phyloP scores from a whole-genome alignment of 2,113 vertebrate genomes.

The Camelus dromedarius region DNA sequence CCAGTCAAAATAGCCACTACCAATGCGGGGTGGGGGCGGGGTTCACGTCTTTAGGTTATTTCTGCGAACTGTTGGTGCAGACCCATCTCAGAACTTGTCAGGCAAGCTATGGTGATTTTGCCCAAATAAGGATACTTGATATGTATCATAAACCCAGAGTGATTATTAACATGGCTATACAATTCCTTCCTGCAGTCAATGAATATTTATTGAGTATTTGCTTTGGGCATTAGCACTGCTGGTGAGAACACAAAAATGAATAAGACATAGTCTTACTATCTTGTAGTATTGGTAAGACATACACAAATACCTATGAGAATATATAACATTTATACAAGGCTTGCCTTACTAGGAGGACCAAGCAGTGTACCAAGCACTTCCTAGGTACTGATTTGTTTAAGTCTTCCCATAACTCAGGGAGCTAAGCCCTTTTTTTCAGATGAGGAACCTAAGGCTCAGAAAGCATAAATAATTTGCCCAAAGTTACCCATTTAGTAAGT shows the following conservation, averaged over 20 bases:
- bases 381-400: constrained; percentile 34
- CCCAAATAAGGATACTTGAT: constrained; percentile 40
- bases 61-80: constrained; percentile 4
- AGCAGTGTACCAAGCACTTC: constrained; percentile 14
- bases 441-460: neutral
- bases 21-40: neutral
- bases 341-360: neutral
- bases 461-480: neutral
- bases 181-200: constrained; percentile 29
- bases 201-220: constrained; percentile 28
- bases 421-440: neutral
- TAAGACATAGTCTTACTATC: neutral
- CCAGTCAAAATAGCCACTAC: neutral
- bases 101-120: constrained; percentile 29
- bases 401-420: constrained; percentile 16
- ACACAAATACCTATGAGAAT: neutral
- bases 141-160: constrained; percentile 9
- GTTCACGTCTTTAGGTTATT: neutral
- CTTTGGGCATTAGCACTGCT: neutral
- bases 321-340: neutral
- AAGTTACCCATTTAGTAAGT: constrained; percentile 41
- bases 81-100: constrained; percentile 21
- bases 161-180: neutral
- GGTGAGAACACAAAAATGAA: constrained; percentile 45
- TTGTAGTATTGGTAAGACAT: constrained; percentile 14